phyloP scores from a whole-genome alignment of 1,140 invertebrate species.

The Drosophila baimaii region DNA sequence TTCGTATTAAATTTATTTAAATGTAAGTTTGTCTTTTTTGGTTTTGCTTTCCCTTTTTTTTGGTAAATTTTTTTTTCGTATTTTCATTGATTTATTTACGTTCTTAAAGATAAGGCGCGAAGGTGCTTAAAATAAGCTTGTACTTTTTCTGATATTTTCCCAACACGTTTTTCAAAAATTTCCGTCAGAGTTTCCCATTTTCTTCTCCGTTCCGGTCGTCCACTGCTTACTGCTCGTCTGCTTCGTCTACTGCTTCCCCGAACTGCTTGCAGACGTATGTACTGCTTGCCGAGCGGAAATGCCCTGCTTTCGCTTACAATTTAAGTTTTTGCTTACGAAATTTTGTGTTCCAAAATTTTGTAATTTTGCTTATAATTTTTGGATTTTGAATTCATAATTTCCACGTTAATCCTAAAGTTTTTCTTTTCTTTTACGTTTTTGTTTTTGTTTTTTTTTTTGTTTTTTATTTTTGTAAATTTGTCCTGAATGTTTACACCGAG shows the following conservation, averaged over 20 bases:
- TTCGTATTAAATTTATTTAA: conserved; percentile 74
- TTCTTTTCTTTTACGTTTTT: conserved; percentile 27
- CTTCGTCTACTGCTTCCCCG: conserved; percentile 26
- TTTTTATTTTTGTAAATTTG: conserved; percentile 70
- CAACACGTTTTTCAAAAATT: conserved; percentile 82
- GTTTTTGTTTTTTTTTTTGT: conserved; percentile 55
- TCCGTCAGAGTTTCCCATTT: conserved; percentile 65
- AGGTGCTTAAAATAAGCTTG: conserved; percentile 90
- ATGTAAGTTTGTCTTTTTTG: conserved; percentile 69
- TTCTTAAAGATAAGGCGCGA: conserved; percentile 89
- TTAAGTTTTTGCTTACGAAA: conserved; percentile 75
- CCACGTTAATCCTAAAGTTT: conserved; percentile 55
- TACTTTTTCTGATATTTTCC: conserved; percentile 88
- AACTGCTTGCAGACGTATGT: conserved; percentile 20
- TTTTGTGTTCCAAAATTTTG: conserved; percentile 80
- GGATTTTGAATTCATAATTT: conserved; percentile 70
- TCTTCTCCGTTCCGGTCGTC: conserved; percentile 46
- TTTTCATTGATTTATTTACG: conserved; percentile 84
- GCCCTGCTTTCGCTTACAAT: conserved; percentile 61
- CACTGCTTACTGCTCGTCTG: conserved; percentile 31
- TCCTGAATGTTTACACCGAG: conserved; percentile 84
- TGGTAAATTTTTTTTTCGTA: conserved; percentile 73
- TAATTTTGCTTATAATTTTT: conserved; percentile 80
- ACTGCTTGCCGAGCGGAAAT: conserved; percentile 20
- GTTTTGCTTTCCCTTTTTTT: conserved; percentile 72